Evolutionary conservation across 2,888 invertebrate genomes (phyloP).

Genomic region (Baronia brevicornis): DNA sequence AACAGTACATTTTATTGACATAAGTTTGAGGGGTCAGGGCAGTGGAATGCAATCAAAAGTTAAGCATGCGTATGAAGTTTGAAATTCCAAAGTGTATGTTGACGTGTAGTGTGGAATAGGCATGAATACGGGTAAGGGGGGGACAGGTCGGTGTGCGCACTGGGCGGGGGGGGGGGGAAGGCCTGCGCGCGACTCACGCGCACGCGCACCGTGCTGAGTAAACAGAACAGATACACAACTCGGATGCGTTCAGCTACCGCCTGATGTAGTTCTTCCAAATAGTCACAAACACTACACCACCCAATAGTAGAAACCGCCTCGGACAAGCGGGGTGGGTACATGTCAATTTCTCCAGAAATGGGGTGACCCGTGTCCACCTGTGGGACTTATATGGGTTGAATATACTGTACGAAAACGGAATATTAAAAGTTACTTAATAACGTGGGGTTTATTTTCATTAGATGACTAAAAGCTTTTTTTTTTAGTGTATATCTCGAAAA

Average conservation of each 20-base stretch:
- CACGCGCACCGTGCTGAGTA: conserved; percentile 55
- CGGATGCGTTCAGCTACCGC: conserved; percentile 33
- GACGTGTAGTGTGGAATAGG: conserved; percentile 46
- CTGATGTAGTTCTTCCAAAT: conserved; percentile 20
- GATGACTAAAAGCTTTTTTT: too few relatives aligned
- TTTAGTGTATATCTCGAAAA: too few relatives aligned
- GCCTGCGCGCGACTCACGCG: conserved; percentile 27
- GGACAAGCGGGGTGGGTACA: too few relatives aligned
- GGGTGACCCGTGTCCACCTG: too few relatives aligned
- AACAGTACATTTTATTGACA: conserved; percentile 26
- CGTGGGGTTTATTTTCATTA: too few relatives aligned
- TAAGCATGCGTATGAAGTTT: conserved; percentile 42
- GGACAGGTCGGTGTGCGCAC: conserved; percentile 17
- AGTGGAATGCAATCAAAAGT: conserved; percentile 47
- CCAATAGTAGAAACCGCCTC: too few relatives aligned
- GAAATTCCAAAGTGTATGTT: conserved; percentile 45
- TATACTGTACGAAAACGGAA: too few relatives aligned
- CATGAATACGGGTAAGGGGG: conserved; percentile 28
- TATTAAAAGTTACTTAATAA: too few relatives aligned
- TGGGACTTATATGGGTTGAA: too few relatives aligned
- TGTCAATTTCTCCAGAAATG: too few relatives aligned
- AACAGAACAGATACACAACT: conserved; percentile 52
- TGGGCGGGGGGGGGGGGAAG: conserved; percentile 19
- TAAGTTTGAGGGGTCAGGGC: conserved; percentile 37
- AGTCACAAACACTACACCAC: too few relatives aligned